These are phyloP conservation scores for Enteromius afrohamiltoni DNA, from an alignment of 2,797 vertebrate species.

Conservation along the genomic window DNA sequence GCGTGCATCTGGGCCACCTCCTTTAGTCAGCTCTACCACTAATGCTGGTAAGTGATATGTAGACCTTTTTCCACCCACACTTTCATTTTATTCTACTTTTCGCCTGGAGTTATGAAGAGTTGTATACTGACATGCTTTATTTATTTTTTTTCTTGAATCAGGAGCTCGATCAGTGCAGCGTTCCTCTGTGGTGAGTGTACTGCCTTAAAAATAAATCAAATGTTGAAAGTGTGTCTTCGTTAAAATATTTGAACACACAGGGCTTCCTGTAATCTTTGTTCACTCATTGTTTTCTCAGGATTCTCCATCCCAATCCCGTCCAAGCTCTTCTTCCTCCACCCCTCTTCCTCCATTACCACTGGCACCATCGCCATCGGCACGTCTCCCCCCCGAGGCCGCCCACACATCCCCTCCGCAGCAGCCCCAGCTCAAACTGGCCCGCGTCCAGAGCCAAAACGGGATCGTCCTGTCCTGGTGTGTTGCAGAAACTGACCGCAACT, in stretches of 20 bases:
- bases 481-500: slow-evolving; percentile 89
- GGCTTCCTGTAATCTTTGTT: neutral
- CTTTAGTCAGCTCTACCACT: slow-evolving; percentile 65
- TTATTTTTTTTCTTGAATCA: neutral
- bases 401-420: slow-evolving; percentile 91
- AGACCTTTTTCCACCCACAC: neutral
- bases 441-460: slow-evolving; percentile 94
- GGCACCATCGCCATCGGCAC: slow-evolving; percentile 81
- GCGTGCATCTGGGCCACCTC: slow-evolving; percentile 63
- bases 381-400: slow-evolving; percentile 88
- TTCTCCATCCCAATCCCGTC: slow-evolving; percentile 68
- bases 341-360: slow-evolving; percentile 81
- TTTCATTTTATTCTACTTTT: neutral
- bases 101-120: neutral
- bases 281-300: slow-evolving; percentile 65
- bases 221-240: too few relatives aligned
- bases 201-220: neutral
- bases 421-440: slow-evolving; percentile 95
- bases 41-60: slow-evolving; percentile 67
- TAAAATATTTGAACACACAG: neutral
- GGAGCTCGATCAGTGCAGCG: slow-evolving; percentile 32
- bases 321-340: slow-evolving; percentile 55
- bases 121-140: neutral
- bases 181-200: slow-evolving; percentile 33
- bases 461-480: slow-evolving; percentile 98